Conservation (phyloP, 2,888 invertebrate species). For the Tuberolachnus salignus region DNA sequence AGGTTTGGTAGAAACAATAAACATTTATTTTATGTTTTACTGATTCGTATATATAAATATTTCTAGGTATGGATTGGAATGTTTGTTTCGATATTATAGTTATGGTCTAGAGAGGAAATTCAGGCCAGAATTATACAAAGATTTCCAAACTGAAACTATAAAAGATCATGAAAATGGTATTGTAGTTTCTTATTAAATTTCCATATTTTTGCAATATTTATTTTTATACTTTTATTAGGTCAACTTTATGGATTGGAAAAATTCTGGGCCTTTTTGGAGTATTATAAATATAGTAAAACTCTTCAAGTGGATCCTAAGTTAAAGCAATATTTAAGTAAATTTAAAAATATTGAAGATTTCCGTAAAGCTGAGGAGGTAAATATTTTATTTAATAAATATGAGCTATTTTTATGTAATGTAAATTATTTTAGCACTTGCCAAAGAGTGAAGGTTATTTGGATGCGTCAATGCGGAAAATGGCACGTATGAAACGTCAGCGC, state of each 20-base stretch:
- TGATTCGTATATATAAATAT: not conserved
- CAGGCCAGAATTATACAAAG: constrained; percentile 90
- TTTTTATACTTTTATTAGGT: constrained; percentile 66
- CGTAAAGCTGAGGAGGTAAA: constrained; percentile 72
- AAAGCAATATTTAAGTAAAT: constrained; percentile 75
- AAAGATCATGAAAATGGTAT: constrained; percentile 86
- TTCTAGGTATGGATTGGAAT: constrained; percentile 68
- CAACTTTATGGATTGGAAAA: constrained; percentile 98
- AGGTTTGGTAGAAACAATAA: constrained; percentile 68
- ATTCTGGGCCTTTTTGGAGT: constrained; percentile 98
- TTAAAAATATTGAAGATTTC: constrained; percentile 89
- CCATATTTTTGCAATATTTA: not conserved
- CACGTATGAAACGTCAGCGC: constrained; percentile 68
- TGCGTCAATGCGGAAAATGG: constrained; percentile 62
- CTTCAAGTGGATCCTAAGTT: constrained; percentile 78
- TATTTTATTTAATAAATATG: not conserved
- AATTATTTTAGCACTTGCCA: constrained; percentile 67
- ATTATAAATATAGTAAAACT: constrained; percentile 82
- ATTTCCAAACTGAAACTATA: constrained; percentile 93
- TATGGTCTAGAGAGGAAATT: constrained; percentile 97
- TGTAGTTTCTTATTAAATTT: not conserved
- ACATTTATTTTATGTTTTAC: not conserved
- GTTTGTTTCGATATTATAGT: constrained; percentile 92
- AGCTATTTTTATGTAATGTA: not conserved
- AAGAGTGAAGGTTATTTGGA: constrained; percentile 68